Evolutionary conservation across 35 echinoderm and acorn worm genomes (phyloP).

Genomic region (Heliocidaris erythrogramma): DNA sequence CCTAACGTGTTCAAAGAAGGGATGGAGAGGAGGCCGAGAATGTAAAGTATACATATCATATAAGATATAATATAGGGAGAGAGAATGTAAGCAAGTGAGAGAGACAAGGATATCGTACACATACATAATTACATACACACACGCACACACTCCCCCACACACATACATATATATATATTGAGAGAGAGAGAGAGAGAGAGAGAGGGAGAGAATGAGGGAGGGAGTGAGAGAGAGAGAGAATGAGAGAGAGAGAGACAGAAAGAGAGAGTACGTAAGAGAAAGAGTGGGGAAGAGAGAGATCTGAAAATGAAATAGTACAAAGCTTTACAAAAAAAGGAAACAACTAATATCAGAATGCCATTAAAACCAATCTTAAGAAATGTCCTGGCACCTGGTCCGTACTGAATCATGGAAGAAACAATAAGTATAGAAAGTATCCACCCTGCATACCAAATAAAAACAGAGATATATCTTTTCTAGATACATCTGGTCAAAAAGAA

Average conservation of each 20-base stretch:
- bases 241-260: neutral
- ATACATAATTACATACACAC: too few relatives aligned
- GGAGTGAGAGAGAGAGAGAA: neutral
- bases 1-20: neutral
- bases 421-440: neutral
- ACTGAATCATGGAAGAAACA: neutral
- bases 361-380: neutral
- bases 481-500: too few relatives aligned
- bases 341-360: too few relatives aligned
- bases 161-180: too few relatives aligned
- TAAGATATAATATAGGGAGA: too few relatives aligned
- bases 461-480: too few relatives aligned
- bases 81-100: too few relatives aligned
- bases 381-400: neutral
- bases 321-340: neutral
- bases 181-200: too few relatives aligned
- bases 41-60: neutral
- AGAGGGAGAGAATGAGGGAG: neutral
- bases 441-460: neutral
- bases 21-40: neutral
- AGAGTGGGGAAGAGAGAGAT: neutral
- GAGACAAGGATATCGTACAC: too few relatives aligned
- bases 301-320: neutral
- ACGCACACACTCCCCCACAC: too few relatives aligned
- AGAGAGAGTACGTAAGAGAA: neutral